These are phyloP conservation scores for Lucilia sericata DNA, from an alignment of 1,140 invertebrate species.

Conservation along the genomic window DNA sequence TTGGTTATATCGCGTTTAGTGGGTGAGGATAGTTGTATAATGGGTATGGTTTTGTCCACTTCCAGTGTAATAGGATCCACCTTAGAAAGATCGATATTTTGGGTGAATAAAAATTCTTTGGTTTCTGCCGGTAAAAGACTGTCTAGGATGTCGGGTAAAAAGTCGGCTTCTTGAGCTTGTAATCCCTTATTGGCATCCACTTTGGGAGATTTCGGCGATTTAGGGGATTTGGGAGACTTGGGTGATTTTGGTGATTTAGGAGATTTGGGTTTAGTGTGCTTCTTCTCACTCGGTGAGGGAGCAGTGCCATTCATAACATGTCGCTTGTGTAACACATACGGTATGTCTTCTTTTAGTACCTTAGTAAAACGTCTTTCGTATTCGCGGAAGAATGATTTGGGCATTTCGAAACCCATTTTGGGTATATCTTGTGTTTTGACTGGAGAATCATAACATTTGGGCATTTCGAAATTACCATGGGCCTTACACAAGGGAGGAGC, in stretches of 20 bases:
- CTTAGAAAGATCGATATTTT: slow-evolving; percentile 79
- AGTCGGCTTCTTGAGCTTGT: slow-evolving; percentile 52
- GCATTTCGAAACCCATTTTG: slow-evolving; percentile 71
- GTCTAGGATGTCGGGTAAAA: slow-evolving; percentile 65
- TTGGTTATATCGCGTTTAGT: slow-evolving; percentile 75
- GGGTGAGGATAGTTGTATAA: slow-evolving; percentile 75
- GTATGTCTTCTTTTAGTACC: slow-evolving; percentile 74
- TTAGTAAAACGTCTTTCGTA: slow-evolving; percentile 69
- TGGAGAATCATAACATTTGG: slow-evolving; percentile 68
- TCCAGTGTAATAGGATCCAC: slow-evolving; percentile 77
- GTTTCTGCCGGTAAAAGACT: slow-evolving; percentile 63
- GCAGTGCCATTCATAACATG: slow-evolving; percentile 86
- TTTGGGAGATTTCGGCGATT: slow-evolving; percentile 68
- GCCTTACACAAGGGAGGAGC: slow-evolving; percentile 76
- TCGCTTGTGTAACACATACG: slow-evolving; percentile 84
- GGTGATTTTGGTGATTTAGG: slow-evolving; percentile 73
- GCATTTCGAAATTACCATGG: slow-evolving; percentile 77
- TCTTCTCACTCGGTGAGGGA: slow-evolving; percentile 71
- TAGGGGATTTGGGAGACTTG: slow-evolving; percentile 72
- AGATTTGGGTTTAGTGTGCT: slow-evolving; percentile 70
- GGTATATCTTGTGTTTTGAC: slow-evolving; percentile 67
- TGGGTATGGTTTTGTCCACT: slow-evolving; percentile 73
- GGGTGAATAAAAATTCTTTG: slow-evolving; percentile 75
- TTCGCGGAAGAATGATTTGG: slow-evolving; percentile 73
- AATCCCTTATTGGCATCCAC: slow-evolving; percentile 53